Conservation (phyloP, 2,888 invertebrate species). For the Helobdella robusta region DNA sequence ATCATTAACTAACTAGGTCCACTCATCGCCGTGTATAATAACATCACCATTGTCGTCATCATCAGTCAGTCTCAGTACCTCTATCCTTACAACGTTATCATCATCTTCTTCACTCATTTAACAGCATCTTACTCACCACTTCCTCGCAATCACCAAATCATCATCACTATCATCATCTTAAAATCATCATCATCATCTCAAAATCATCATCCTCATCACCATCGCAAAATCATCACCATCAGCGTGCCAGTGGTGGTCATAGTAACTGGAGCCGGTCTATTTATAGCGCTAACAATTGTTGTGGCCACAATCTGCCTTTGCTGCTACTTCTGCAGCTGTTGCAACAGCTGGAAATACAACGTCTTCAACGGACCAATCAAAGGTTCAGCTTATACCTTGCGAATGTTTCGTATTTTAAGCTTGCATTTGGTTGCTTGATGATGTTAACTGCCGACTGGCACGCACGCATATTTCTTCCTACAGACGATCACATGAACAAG, state of each 20-base stretch:
- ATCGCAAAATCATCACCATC: neutral
- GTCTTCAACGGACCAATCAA: too few relatives aligned
- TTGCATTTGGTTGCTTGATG: neutral
- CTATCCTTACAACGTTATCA: neutral
- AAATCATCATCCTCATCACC: constrained; percentile 1
- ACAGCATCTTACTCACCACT: neutral
- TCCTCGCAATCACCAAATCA: too few relatives aligned
- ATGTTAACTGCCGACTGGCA: neutral
- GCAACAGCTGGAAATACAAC: neutral
- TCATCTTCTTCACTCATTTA: neutral
- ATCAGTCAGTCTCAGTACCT: neutral
- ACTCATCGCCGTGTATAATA: neutral
- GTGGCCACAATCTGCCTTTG: constrained; percentile 14
- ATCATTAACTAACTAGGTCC: too few relatives aligned
- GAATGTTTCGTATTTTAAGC: neutral
- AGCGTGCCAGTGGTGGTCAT: constrained; percentile 18
- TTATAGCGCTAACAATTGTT: constrained; percentile 9
- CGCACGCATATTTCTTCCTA: too few relatives aligned
- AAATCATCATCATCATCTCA: too few relatives aligned
- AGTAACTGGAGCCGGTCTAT: constrained; percentile 18
- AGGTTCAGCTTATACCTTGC: neutral
- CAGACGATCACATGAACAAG: constrained; percentile 8
- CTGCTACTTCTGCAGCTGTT: constrained; percentile 20
- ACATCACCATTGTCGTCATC: too few relatives aligned
- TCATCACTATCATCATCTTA: too few relatives aligned